Percentiles rank a stretch among this genome's conserved stretches.
Conservation (phyloP, 2,888 invertebrate genomes). For the Ophion obscuratus region DNA sequence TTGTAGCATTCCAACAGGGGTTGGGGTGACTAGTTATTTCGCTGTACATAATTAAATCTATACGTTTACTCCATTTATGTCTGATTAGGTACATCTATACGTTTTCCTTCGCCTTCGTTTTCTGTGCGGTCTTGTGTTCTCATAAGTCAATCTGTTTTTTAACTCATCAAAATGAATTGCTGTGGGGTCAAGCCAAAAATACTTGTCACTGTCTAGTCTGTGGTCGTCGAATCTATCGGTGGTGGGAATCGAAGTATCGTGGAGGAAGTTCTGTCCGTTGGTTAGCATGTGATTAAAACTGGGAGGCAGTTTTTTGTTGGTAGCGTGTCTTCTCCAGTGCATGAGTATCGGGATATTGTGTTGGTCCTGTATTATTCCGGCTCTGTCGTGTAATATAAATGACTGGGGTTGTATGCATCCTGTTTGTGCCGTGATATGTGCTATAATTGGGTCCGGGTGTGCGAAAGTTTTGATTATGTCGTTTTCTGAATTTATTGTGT, state of each 20-base stretch:
- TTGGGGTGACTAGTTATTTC: too few relatives aligned
- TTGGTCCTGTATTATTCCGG: too few relatives aligned
- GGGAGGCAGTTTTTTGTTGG: neutral
- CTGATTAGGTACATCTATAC: too few relatives aligned
- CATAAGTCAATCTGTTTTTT: neutral
- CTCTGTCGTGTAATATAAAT: neutral
- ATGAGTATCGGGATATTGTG: neutral
- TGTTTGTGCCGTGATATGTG: neutral
- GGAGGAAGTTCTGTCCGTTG: too few relatives aligned
- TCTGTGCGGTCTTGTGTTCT: neutral
- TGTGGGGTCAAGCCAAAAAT: conserved; percentile 27
- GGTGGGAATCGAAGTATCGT: conserved; percentile 1
- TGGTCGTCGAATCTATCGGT: conserved; percentile 28
- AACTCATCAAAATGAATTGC: neutral
- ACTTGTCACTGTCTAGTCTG: conserved; percentile 9
- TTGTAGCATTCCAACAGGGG: too few relatives aligned
- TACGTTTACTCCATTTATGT: too few relatives aligned
- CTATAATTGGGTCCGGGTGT: neutral
- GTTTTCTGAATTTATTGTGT: neutral
- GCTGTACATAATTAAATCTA: too few relatives aligned
- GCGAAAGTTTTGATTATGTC: neutral
- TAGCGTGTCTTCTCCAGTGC: conserved; percentile 33
- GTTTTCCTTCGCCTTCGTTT: neutral
- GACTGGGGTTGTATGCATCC: conserved; percentile 31
- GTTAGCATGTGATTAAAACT: too few relatives aligned